These are phyloP conservation scores for Popillia japonica DNA, from an alignment of 1,140 invertebrate genomes.

Conservation along the genomic window DNA sequence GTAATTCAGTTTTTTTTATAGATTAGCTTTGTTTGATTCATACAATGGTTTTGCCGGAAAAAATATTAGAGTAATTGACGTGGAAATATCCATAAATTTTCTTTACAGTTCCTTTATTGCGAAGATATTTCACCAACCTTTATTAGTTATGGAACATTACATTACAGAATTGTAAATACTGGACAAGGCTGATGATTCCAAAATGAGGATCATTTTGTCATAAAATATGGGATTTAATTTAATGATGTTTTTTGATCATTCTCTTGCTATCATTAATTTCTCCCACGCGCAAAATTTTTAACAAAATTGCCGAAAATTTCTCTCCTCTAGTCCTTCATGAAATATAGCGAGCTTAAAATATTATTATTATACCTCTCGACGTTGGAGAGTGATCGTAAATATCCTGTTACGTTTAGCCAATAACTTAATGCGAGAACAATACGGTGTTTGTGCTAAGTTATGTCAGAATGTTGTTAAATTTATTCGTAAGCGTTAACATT, in stretches of 20 bases:
- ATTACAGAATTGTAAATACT: background rate
- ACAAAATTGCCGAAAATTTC: background rate
- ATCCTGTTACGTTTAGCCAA: background rate
- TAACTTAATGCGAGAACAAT: background rate
- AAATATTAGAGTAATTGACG: too few species aligned
- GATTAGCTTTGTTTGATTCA: too few species aligned
- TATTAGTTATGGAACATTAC: background rate
- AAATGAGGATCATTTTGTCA: background rate
- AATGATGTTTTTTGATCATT: background rate
- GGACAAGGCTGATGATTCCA: background rate
- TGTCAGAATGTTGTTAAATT: slow-evolving; percentile 1
- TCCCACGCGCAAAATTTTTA: background rate
- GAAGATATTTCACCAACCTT: too few species aligned
- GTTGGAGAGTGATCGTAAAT: background rate
- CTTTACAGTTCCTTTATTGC: too few species aligned
- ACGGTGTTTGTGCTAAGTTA: background rate
- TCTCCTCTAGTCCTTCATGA: background rate
- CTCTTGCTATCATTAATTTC: background rate
- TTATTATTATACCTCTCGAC: background rate
- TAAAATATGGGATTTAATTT: background rate
- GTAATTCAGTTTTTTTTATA: too few species aligned
- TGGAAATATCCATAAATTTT: too few species aligned
- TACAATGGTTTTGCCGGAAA: too few species aligned
- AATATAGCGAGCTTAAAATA: background rate
- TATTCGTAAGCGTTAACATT: background rate